phyloP scores from a whole-genome alignment of 2,113 vertebrate genomes.

The Indicator maculatus region DNA sequence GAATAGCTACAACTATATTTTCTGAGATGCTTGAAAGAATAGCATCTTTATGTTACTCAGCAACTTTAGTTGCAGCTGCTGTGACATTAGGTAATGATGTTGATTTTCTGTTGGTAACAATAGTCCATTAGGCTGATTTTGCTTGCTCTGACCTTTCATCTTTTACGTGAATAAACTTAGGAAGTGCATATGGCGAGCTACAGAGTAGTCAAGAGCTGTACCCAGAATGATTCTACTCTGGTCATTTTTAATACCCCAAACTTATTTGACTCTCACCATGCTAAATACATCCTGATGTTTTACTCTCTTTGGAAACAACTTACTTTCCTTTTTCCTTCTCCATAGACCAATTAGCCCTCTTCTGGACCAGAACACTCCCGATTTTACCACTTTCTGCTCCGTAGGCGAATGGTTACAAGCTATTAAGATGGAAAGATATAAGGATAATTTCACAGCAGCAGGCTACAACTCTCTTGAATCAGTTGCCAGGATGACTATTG shows the following conservation, averaged over 20 bases:
- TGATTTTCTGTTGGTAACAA: constrained; percentile 13
- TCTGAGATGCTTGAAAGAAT: neutral
- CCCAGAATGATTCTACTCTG: neutral
- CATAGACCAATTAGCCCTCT: constrained; percentile 95
- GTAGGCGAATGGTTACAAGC: constrained; percentile 99
- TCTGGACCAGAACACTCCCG: constrained; percentile 95
- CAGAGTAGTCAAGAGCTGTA: constrained; percentile 7
- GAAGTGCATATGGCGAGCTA: neutral
- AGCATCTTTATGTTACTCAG: constrained; percentile 15
- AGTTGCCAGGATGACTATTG: constrained; percentile 98
- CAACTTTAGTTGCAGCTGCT: neutral
- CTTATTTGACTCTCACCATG: constrained; percentile 52
- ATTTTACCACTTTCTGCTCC: constrained; percentile 95
- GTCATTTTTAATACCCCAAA: constrained; percentile 51
- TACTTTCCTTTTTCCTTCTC: constrained; percentile 74
- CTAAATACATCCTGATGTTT: constrained; percentile 59
- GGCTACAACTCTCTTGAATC: constrained; percentile 97
- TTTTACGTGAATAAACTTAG: constrained; percentile 21
- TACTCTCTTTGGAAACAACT: constrained; percentile 62
- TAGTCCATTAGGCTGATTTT: constrained; percentile 26
- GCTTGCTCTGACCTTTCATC: constrained; percentile 45
- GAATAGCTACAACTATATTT: neutral
- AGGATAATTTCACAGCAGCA: constrained; percentile 97
- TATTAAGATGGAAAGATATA: constrained; percentile 99
- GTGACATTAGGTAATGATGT: constrained; percentile 19